phyloP scores from a whole-genome alignment of 2,113 vertebrate species.

The Pseudopipra pipra region DNA sequence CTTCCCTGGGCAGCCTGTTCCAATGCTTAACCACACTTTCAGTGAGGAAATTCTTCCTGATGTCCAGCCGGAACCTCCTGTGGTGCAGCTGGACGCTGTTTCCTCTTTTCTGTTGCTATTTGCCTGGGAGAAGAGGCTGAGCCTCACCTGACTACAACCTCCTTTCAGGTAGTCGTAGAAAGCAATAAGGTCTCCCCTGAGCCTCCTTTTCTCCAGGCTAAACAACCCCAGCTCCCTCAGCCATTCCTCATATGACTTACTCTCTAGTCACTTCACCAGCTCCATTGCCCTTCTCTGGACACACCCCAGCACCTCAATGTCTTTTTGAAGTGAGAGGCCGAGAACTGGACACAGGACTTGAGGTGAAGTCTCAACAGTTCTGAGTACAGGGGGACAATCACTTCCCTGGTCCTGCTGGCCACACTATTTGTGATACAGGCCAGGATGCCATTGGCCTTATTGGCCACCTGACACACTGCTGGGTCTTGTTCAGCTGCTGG shows the following conservation, averaged over 20 bases:
- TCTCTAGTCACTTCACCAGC: neutral
- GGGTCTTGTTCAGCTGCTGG: neutral
- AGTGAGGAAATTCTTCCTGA: neutral
- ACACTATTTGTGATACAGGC: fast-evolving
- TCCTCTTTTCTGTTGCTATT: neutral
- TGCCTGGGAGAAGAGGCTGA: neutral
- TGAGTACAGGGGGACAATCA: fast-evolving
- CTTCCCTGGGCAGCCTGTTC: neutral
- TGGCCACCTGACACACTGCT: neutral
- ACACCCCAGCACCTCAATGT: fast-evolving
- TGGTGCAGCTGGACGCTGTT: neutral
- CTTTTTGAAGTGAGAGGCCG: neutral
- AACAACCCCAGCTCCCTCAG: neutral
- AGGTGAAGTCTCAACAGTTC: fast-evolving
- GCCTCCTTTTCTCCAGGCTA: neutral
- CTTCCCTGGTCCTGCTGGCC: neutral
- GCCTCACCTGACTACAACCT: neutral
- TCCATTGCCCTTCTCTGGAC: neutral
- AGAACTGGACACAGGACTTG: neutral
- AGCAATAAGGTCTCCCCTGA: fast-evolving
- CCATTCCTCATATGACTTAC: neutral
- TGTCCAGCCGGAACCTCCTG: neutral
- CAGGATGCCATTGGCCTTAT: neutral
- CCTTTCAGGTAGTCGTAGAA: neutral
- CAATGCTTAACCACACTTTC: neutral